Base-by-base conservation (phyloP, 2,797 vertebrate species). In the Sparidentex hasta region DNA sequence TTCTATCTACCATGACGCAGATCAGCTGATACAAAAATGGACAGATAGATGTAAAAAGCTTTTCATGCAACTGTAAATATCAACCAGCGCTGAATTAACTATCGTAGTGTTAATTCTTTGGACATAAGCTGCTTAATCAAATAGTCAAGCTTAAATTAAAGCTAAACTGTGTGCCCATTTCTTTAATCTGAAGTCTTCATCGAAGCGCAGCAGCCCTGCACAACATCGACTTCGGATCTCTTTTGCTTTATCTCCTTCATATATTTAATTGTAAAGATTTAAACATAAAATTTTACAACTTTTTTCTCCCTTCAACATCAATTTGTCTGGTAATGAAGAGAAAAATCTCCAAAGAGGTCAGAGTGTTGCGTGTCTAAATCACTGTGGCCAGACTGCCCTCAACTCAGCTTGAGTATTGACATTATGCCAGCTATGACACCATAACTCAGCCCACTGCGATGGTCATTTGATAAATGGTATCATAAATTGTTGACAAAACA, bases 401-500 rank as follows among this genome's bases (percentile, higher is more conserved):
- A 92, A 87, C 94, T 95, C 93, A 91, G 93, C 94, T 94, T 87
- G 88, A 93, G 92, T 95, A 96, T 96, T 95, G 95, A 96, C 95
- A 94, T 95, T 94, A 95, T 95, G 95, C 94, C 95, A 95, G 93
- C 94, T 93, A 87, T 95, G 95, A 95, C 95, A 95, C 95, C 94
- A 95, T 95, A 95, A 95, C 91, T 96, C 95, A 95, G 92, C 90
- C 90, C 87, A 92, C 93, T 87, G 92, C 87, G 94, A 95, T 96
- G 95, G 93, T 96, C 95, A 94, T 94, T 94, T 96, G 95, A 96
- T 95, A 93, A 95, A 96, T 96, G 94, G 91, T 91, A 93, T 93
- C 94, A 95, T 96, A 95, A 96, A 96, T 96, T 96, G 95, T 95
- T 96, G 95, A 96, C 95, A 96, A 96, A 96, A 96, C 95, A 96